A percentile compares a stretch with the other conserved stretches of the same genome.
phyloP scores from a whole-genome alignment of 2,797 vertebrate genomes.

The Paguma larvata region DNA sequence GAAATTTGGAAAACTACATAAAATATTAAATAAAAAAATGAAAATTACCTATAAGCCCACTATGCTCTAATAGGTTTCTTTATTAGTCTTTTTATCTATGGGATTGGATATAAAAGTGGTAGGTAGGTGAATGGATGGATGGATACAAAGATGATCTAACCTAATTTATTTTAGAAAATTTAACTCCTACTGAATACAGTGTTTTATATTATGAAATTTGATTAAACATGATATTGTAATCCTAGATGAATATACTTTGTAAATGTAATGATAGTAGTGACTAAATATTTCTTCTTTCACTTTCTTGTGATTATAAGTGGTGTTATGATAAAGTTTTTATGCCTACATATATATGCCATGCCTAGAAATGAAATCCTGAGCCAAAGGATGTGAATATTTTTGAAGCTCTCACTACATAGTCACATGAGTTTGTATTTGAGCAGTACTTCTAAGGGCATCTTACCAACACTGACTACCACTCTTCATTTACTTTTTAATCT shows the following conservation, averaged over 20 bases:
- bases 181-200: not conserved
- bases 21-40: not conserved
- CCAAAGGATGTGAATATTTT: not conserved
- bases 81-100: not conserved
- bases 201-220: not conserved
- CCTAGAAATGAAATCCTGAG: not conserved
- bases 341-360: not conserved
- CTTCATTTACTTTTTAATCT: not conserved
- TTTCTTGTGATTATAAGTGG: not conserved
- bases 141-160: not conserved
- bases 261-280: not conserved
- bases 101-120: not conserved
- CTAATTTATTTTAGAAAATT: not conserved
- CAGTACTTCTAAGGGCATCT: not conserved
- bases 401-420: not conserved
- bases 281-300: not conserved
- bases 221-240: not conserved
- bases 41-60: not conserved
- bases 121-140: not conserved
- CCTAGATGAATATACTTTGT: not conserved
- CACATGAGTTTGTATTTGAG: not conserved
- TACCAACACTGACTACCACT: not conserved
- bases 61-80: not conserved
- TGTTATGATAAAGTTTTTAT: not conserved
- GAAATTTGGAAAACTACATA: conserved; percentile 21